Conservation (phyloP, 2,888 invertebrate genomes). For the Parnassius apollo region DNA sequence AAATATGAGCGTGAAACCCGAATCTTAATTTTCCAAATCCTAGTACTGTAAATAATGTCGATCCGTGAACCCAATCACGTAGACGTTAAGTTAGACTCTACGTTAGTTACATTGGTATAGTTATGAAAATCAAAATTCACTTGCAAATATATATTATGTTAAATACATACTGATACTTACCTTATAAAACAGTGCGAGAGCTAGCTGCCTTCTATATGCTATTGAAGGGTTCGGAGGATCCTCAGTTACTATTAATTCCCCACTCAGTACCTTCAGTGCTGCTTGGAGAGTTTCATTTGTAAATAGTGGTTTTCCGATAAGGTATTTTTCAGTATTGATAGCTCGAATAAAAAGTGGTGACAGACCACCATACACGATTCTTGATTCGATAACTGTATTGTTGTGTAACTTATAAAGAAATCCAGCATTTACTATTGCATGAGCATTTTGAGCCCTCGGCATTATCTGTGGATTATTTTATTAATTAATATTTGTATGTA, state of each 20-base stretch:
- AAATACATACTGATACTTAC: conserved; percentile 46
- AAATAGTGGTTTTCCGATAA: conserved; percentile 62
- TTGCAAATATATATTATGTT: no score
- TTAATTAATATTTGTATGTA: no score
- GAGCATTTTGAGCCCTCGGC: conserved; percentile 86
- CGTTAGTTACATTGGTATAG: no score
- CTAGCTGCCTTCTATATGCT: conserved; percentile 81
- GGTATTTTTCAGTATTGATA: conserved; percentile 67
- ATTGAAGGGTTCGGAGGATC: conserved; percentile 80
- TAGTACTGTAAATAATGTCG: no score
- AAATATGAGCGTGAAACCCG: no score
- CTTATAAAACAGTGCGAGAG: conserved; percentile 84
- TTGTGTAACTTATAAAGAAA: conserved; percentile 73
- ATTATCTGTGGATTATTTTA: conserved; percentile 77
- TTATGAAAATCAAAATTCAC: no score
- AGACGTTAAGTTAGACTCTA: no score
- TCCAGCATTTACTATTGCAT: conserved; percentile 87
- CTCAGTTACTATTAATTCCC: conserved; percentile 52
- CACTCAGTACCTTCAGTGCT: conserved; percentile 42
- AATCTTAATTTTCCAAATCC: no score
- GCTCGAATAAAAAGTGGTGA: conserved; percentile 69
- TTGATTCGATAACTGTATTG: conserved; percentile 50
- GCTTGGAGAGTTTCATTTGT: conserved; percentile 63
- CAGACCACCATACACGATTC: conserved; percentile 82
- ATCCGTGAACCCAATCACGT: no score